phyloP scores from a whole-genome alignment of 2,797 vertebrate genomes.

The Champsocephalus esox region DNA sequence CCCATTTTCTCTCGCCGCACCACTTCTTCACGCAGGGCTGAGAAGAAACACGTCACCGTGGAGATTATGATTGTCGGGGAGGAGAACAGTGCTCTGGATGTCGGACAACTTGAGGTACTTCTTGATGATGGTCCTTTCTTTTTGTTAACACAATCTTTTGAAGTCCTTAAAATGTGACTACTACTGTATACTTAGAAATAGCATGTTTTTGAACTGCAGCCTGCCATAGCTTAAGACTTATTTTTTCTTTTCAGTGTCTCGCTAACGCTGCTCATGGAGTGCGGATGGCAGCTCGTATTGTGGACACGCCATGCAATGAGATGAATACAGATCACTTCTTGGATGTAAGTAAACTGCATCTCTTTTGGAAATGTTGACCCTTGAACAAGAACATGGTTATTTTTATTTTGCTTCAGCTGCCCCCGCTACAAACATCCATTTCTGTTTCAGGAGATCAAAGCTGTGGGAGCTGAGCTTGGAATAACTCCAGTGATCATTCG shows the following conservation, averaged over 20 bases:
- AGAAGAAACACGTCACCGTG: slow-evolving; percentile 91
- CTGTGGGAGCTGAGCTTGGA: slow-evolving; percentile 91
- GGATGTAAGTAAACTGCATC: slow-evolving; percentile 82
- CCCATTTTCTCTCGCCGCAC: slow-evolving; percentile 94
- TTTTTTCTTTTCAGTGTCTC: slow-evolving; percentile 87
- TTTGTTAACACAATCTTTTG: neutral
- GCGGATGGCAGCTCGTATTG: slow-evolving; percentile 94
- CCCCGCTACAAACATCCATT: neutral
- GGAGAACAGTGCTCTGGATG: slow-evolving; percentile 87
- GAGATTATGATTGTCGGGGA: slow-evolving; percentile 93
- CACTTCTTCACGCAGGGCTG: slow-evolving; percentile 83
- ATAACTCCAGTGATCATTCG: slow-evolving; percentile 93
- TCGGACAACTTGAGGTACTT: slow-evolving; percentile 88
- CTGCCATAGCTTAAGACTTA: slow-evolving; percentile 7
- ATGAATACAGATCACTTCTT: slow-evolving; percentile 97
- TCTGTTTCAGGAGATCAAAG: slow-evolving; percentile 91
- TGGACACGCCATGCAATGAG: slow-evolving; percentile 96
- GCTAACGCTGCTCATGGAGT: slow-evolving; percentile 91
- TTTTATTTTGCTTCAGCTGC: neutral
- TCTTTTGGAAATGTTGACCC: slow-evolving; percentile 6
- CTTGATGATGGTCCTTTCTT: fast-evolving
- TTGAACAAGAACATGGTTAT: neutral
- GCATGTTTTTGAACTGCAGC: neutral
- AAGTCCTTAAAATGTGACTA: neutral
- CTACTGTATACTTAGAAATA: neutral